Evolutionary conservation across 2,888 invertebrate species (phyloP).

Genomic region (Amiota minor): DNA sequence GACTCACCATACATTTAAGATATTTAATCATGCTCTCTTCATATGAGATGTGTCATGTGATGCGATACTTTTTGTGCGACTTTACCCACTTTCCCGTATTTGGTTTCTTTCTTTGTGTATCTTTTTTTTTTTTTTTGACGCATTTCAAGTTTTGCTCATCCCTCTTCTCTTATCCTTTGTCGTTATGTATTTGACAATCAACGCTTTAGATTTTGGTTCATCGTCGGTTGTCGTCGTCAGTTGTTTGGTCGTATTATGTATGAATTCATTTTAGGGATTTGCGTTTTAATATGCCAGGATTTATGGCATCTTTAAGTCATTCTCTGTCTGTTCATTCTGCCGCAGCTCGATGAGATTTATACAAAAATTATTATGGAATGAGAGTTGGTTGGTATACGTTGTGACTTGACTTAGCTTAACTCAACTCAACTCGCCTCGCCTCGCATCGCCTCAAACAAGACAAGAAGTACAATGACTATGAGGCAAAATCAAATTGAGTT

Average conservation of each 20-base stretch:
- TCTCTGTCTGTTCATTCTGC: too few species aligned
- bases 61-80: not conserved
- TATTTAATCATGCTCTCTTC: not conserved
- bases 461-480: too few species aligned
- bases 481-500: slow-evolving; percentile 14
- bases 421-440: too few species aligned
- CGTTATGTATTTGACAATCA: not conserved
- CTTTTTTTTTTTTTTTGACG: not conserved
- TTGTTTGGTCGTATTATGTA: slow-evolving; percentile 11
- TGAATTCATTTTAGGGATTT: slow-evolving; percentile 51
- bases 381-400: not conserved
- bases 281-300: slow-evolving; percentile 55
- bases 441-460: too few species aligned
- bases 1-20: slow-evolving; percentile 12
- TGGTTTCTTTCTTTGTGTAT: not conserved
- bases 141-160: not conserved
- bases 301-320: slow-evolving; percentile 46
- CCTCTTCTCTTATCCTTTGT: not conserved
- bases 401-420: not conserved
- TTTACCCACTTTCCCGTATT: not conserved
- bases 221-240: too few species aligned
- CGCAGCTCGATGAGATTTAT: not conserved
- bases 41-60: too few species aligned
- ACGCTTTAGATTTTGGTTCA: too few species aligned
- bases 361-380: not conserved